phyloP scores from a whole-genome alignment of 2,113 vertebrate species.

The Pagrus major region DNA sequence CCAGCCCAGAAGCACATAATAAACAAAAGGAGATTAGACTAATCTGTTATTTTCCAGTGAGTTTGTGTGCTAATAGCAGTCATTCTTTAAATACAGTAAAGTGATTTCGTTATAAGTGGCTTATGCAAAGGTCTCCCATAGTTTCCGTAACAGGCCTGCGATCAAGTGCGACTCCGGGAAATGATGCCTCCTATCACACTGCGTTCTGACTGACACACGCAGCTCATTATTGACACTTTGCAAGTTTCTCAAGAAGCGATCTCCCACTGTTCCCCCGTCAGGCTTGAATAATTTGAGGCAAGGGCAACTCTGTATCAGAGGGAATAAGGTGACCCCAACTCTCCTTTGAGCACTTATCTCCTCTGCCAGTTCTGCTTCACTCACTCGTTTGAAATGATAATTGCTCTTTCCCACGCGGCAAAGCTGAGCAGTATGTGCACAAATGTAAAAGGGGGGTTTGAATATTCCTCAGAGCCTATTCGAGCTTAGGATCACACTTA shows the following conservation, averaged over 20 bases:
- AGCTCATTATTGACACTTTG: constrained; percentile 69
- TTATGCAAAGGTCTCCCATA: constrained; percentile 17
- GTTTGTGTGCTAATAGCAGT: constrained; percentile 17
- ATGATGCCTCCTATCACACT: constrained; percentile 39
- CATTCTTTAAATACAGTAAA: constrained; percentile 21
- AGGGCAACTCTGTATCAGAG: constrained; percentile 73
- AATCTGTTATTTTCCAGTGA: constrained; percentile 49
- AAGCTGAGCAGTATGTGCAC: constrained; percentile 56
- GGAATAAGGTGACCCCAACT: constrained; percentile 74
- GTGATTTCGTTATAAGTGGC: constrained; percentile 28
- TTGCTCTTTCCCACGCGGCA: constrained; percentile 60
- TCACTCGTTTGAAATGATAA: constrained; percentile 78
- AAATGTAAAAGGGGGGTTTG: constrained; percentile 57
- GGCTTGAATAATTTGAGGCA: constrained; percentile 71
- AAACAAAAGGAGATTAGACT: constrained; percentile 47
- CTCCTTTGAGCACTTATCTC: constrained; percentile 78
- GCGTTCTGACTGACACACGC: constrained; percentile 41
- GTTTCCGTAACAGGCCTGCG: constrained; percentile 35
- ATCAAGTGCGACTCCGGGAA: constrained; percentile 37
- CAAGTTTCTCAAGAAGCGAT: constrained; percentile 56
- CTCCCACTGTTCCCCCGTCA: constrained; percentile 66
- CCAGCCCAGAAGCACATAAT: constrained; percentile 29
- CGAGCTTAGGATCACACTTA: constrained; percentile 32
- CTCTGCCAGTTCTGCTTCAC: constrained; percentile 72
- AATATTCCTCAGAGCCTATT: constrained; percentile 55